Conservation (phyloP, 2,797 vertebrate genomes). For the Sebastes alutus region DNA sequence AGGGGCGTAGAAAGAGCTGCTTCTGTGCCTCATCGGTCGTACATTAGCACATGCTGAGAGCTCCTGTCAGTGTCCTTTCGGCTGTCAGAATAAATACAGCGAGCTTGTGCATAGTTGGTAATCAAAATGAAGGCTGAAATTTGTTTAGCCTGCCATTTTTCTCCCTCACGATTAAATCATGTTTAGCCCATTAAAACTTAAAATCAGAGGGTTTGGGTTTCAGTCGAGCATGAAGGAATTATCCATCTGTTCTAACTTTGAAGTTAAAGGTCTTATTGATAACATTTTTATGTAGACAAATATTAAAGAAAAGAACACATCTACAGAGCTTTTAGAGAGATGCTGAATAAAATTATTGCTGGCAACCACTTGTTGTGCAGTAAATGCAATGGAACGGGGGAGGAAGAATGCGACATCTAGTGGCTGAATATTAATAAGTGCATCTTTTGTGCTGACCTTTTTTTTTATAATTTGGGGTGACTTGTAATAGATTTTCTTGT, state of each 20-base stretch:
- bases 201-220: not conserved
- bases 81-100: not conserved
- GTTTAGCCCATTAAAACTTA: not conserved
- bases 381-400: too few species aligned
- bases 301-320: too few species aligned
- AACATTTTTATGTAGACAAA: too few species aligned
- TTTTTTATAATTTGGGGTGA: not conserved
- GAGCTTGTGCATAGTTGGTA: not conserved
- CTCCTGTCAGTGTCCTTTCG: not conserved
- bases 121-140: not conserved
- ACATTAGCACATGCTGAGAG: constrained; percentile 4
- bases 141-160: not conserved
- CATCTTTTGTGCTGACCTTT: not conserved
- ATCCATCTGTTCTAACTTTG: not conserved
- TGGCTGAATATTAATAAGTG: too few species aligned
- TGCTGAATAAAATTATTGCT: too few species aligned
- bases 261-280: not conserved
- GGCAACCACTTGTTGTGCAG: too few species aligned
- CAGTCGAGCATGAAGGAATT: not conserved
- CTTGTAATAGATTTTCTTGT: not conserved
- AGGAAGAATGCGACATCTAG: too few species aligned
- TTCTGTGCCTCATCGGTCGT: not conserved
- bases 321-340: too few species aligned
- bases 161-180: not conserved
- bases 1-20: not conserved